Conservation (phyloP, 2,888 invertebrate species). For the Meloe dianella region DNA sequence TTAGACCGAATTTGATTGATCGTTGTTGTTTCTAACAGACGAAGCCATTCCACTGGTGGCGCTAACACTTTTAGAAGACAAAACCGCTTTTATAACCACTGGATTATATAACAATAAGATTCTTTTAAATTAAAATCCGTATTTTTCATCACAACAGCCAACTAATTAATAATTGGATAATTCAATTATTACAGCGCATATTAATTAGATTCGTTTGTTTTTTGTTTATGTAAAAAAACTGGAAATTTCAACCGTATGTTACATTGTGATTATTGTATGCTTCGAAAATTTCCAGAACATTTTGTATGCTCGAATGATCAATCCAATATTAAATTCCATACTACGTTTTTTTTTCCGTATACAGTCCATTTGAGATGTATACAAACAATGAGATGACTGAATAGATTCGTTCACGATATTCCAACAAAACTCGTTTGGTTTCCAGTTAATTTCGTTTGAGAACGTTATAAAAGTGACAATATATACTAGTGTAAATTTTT, state of each 20-base stretch:
- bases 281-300: slow-evolving; percentile 17
- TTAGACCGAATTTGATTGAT: slow-evolving; percentile 28
- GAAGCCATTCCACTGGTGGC: slow-evolving; percentile 14
- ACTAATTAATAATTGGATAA: no score
- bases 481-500: not conserved
- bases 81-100: not conserved
- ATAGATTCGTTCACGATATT: not conserved
- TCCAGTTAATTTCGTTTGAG: not conserved
- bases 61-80: no score
- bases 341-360: slow-evolving; percentile 13
- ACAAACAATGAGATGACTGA: not conserved
- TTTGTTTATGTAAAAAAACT: no score
- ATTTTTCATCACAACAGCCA: no score
- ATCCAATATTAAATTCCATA: slow-evolving; percentile 29
- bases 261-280: slow-evolving; percentile 22
- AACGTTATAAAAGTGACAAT: not conserved
- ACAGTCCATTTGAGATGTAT: not conserved
- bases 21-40: slow-evolving; percentile 24
- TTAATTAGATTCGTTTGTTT: no score
- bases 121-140: not conserved
- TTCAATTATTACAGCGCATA: no score
- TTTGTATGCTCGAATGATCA: slow-evolving; percentile 24
- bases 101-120: not conserved
- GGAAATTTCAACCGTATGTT: no score
- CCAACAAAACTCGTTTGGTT: not conserved